Conservation (phyloP, 2,888 invertebrate species). For the Harpalus rufipes region DNA sequence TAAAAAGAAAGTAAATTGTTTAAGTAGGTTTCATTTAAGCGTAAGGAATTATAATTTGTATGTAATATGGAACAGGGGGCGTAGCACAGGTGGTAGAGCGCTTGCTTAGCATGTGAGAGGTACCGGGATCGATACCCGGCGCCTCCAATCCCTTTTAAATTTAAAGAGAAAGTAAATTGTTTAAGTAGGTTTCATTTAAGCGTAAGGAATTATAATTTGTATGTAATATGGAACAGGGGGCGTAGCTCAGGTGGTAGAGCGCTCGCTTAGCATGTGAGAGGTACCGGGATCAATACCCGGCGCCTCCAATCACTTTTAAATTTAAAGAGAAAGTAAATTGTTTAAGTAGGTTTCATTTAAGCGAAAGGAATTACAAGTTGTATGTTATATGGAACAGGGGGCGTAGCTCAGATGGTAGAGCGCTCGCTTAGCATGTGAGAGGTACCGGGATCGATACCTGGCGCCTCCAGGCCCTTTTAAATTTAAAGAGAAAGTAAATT, state of each 20-base stretch:
- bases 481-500: no score
- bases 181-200: no score
- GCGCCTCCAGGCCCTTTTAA: conserved; percentile 73
- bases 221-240: conserved; percentile 68
- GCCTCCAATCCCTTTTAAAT: conserved; percentile 72
- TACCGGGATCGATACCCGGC: conserved; percentile 80
- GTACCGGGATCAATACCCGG: conserved; percentile 80
- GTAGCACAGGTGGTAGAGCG: conserved; percentile 81
- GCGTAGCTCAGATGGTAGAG: conserved; percentile 80
- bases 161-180: no score
- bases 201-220: no score
- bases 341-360: no score
- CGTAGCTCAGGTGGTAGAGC: conserved; percentile 80
- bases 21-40: no score
- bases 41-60: no score
- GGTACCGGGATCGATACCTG: conserved; percentile 80
- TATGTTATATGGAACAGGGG: conserved; percentile 66
- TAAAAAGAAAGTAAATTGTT: no score
- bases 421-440: conserved; percentile 81
- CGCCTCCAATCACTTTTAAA: conserved; percentile 73
- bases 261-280: conserved; percentile 81
- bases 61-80: conserved; percentile 69
- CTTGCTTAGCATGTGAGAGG: conserved; percentile 81
- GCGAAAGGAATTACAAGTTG: no score
- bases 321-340: no score